Evolutionary conservation across 30 jellyfish, hydroid and myxozoan genomes (phyloP), one percentile per base, ranked within the genome.

Genomic region (Kudoa iwatai): DNA sequence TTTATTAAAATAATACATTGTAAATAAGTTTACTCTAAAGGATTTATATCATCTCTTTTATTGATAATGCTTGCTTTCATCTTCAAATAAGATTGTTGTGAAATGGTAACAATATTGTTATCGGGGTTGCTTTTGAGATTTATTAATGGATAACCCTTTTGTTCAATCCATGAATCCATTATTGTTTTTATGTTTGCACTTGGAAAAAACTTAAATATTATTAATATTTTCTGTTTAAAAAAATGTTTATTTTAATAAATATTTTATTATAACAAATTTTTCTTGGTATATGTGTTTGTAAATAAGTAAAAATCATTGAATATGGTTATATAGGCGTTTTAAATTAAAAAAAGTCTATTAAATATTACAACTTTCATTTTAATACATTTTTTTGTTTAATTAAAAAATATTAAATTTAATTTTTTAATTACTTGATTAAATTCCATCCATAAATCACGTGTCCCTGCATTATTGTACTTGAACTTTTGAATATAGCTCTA

Each of bases 91-190:
- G 89, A 56, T 42, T 53, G 47, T 44, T 79, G 98, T 23, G 50
- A 28, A 3, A 79, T 21, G 25, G 47, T 32, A 17, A 79, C 67
- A 17, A 44, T 44, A 9, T 32, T 62, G 21, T 49, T 44, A 9
- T 32, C 56, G 3, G 45, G 21, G 19, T 49, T 19, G 13, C 55
- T 43, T 1, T 35, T 30, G 31, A 79, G 39, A 26, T 68, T 53
- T 33, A 79, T 21, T 17, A 79, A 61, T 17, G 98, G 98, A 40
- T 50, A 79, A 32, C 85, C 59, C 24, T 88, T 50, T 40, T 64
- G 98, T 24, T 39, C 48, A 23, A 85, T 51, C 98, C 98, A 79
- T 19, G 89, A 55, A 45, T 79, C 85, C 98, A 79, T 79, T 0
- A 79, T 64, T 24, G 45, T 45, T 38, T 64, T 63, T 1, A 79